Percentiles rank a stretch among this genome's conserved stretches.
These are phyloP conservation scores for Anarhynchus alexandrinus DNA, from an alignment of 2,113 vertebrate genomes.

Conservation along the genomic window DNA sequence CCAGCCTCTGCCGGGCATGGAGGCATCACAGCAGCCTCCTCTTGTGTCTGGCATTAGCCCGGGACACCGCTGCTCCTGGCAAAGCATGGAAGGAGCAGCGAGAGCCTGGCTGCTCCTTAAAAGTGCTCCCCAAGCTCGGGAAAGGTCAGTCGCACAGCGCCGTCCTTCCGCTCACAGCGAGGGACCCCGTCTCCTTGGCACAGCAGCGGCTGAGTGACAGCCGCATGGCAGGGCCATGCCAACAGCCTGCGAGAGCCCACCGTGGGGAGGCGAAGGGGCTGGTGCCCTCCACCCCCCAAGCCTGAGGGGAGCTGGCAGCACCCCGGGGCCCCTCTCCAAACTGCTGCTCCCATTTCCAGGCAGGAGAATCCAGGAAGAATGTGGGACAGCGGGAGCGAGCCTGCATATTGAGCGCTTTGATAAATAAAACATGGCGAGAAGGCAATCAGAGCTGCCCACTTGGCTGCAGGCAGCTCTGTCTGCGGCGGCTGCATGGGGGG, in stretches of 20 bases:
- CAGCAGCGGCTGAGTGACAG: not conserved
- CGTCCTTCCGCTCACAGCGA: not conserved
- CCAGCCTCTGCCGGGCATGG: not conserved
- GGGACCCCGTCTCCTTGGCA: not conserved
- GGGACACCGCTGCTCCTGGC: not conserved
- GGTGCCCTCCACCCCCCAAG: accelerated
- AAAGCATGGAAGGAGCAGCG: not conserved
- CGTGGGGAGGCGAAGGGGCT: accelerated
- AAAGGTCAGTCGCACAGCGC: not conserved
- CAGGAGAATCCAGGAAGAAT: not conserved
- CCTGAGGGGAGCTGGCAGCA: not conserved
- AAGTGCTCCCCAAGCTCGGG: not conserved
- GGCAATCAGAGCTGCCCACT: constrained; percentile 43
- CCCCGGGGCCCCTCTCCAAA: not conserved
- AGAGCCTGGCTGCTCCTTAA: not conserved
- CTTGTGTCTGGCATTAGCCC: not conserved
- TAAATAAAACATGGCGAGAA: constrained; percentile 56
- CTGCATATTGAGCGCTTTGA: constrained; percentile 15
- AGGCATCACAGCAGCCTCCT: not conserved
- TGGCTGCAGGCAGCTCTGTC: constrained; percentile 27
- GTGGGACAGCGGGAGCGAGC: constrained; percentile 1
- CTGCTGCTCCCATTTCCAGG: constrained; percentile 13
- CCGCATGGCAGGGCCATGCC: not conserved
- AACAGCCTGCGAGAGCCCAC: accelerated
- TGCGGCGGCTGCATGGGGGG: not conserved